Evolutionary conservation across 1,140 invertebrate species (phyloP).

Genomic region (Neoseiulus cucumeris): DNA sequence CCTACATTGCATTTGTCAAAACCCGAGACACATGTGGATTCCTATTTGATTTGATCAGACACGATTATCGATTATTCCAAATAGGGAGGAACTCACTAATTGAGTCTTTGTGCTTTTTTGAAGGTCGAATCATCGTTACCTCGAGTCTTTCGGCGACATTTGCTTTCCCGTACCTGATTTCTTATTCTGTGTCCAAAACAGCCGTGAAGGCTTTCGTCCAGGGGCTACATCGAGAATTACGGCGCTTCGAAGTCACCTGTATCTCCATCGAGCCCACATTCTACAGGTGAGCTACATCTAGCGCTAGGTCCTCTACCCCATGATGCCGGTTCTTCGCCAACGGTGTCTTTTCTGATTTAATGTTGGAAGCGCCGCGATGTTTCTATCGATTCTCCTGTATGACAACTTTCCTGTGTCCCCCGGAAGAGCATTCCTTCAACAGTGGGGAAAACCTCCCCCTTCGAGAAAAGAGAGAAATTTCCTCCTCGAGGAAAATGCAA

Average conservation of each 20-base stretch:
- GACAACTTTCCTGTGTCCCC: neutral
- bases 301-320: no score
- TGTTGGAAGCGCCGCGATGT: neutral
- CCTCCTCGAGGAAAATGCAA: no score
- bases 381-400: neutral
- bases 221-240: neutral
- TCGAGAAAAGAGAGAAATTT: neutral
- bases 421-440: neutral
- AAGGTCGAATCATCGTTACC: neutral
- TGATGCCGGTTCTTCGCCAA: no score
- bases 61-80: no score
- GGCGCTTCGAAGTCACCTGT: neutral
- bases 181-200: slow-evolving; percentile 4
- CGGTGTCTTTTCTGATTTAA: neutral
- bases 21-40: no score
- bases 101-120: no score
- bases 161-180: neutral
- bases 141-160: neutral
- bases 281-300: slow-evolving; percentile 9
- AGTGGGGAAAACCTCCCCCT: neutral
- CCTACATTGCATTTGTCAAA: no score
- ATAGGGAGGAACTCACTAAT: no score
- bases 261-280: slow-evolving; percentile 1
- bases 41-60: no score
- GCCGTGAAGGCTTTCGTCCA: neutral